Percentiles rank a stretch among this genome's conserved stretches.
Evolutionary conservation across 1,140 invertebrate genomes (phyloP).

Genomic region (Sweltsa coloradensis): DNA sequence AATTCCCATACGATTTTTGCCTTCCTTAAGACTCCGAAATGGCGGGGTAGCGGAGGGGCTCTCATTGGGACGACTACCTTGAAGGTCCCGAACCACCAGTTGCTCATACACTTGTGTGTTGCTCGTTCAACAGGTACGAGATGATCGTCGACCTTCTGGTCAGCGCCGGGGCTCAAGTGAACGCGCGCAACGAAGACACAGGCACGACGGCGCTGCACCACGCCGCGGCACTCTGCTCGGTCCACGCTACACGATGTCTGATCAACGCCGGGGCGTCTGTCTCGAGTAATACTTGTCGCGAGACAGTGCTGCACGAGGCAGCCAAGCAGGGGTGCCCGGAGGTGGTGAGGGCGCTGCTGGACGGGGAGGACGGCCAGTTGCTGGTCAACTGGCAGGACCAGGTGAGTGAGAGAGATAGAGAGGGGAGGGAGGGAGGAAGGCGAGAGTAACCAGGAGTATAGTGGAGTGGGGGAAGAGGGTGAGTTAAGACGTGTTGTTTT

Average conservation of each 20-base stretch:
- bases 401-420: not conserved
- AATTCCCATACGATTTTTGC: too few species aligned
- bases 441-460: not conserved
- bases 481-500: too few species aligned
- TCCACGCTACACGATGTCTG: conserved; percentile 29
- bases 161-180: conserved; percentile 19
- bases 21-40: too few species aligned
- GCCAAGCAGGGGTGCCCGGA: conserved; percentile 26
- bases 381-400: conserved; percentile 3
- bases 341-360: conserved; percentile 4
- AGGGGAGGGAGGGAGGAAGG: not conserved
- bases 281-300: conserved; percentile 29
- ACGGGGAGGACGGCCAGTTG: not conserved
- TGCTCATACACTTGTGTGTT: too few species aligned
- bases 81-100: too few species aligned
- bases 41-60: too few species aligned
- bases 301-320: conserved; percentile 34
- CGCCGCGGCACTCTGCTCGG: conserved; percentile 30
- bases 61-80: too few species aligned
- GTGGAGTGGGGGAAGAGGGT: not conserved
- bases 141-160: conserved; percentile 17
- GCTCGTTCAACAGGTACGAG: conserved; percentile 13
- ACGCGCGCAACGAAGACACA: conserved; percentile 19
- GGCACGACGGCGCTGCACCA: conserved; percentile 33
- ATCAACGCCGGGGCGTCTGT: conserved; percentile 30